Conservation (phyloP, 1,140 invertebrate genomes). For the Meloidogyne floridensis region DNA sequence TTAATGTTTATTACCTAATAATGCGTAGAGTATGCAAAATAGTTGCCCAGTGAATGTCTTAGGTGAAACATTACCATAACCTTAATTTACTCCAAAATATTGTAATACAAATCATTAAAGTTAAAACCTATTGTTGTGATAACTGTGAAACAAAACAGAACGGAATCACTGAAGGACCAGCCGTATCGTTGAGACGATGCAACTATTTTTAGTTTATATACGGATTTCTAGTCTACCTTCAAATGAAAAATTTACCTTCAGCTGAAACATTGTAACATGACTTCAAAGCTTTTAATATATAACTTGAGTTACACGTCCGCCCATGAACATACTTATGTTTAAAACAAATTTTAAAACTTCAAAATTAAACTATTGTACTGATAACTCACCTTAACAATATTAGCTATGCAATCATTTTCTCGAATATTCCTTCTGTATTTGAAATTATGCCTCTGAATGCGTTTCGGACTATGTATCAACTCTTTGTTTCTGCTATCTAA, state of each 20-base stretch:
- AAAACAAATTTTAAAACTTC: neutral
- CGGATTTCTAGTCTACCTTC: neutral
- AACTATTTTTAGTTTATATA: neutral
- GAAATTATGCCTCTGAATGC: neutral
- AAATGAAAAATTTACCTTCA: neutral
- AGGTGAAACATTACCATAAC: conserved; percentile 54
- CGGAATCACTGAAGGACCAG: conserved; percentile 51
- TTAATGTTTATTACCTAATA: conserved; percentile 33
- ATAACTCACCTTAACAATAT: neutral
- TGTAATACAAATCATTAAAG: neutral
- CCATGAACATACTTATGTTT: neutral
- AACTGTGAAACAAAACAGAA: conserved; percentile 51
- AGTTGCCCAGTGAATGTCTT: conserved; percentile 47
- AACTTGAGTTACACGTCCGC: neutral
- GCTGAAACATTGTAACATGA: neutral
- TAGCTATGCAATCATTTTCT: neutral
- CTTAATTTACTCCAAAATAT: conserved; percentile 23
- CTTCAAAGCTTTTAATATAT: neutral
- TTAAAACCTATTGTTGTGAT: conserved; percentile 52
- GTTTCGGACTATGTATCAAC: neutral
- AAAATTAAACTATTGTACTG: too few species aligned
- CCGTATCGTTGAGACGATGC: conserved; percentile 28
- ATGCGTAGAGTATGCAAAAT: conserved; percentile 54
- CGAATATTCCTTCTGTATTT: neutral
- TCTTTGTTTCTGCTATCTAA: neutral